phyloP scores from a whole-genome alignment of 1,140 invertebrate species.

The Ceratosolen fusciceps region DNA sequence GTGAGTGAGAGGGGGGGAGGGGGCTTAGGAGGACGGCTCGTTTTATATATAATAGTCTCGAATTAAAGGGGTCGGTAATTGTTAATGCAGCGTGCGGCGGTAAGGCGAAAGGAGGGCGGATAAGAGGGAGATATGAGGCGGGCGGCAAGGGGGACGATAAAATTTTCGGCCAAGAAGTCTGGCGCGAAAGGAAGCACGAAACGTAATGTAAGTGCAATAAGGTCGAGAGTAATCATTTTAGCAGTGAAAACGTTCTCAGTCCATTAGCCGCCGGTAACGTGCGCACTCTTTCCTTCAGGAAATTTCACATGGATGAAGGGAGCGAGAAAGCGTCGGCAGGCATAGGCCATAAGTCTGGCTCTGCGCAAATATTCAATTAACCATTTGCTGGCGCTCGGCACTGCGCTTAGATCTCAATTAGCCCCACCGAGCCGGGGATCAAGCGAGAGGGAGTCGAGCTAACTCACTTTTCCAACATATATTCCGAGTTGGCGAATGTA shows the following conservation, averaged over 20 bases:
- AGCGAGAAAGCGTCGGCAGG: neutral
- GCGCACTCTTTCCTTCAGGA: neutral
- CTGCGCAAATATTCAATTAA: constrained; percentile 45
- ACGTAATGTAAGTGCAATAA: neutral
- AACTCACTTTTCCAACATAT: constrained; percentile 19
- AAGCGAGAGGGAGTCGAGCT: neutral
- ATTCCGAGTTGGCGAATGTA: constrained; percentile 29
- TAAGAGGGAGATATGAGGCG: neutral
- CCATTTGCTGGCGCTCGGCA: constrained; percentile 16
- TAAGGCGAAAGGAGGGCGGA: too few species aligned
- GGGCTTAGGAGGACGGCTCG: neutral
- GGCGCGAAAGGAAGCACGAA: too few species aligned
- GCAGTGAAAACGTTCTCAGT: neutral
- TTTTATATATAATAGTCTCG: too few species aligned
- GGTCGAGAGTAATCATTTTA: neutral
- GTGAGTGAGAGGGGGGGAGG: too few species aligned
- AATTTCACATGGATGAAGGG: constrained; percentile 9
- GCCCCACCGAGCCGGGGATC: neutral
- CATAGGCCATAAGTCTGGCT: neutral
- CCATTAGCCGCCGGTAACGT: constrained; percentile 7
- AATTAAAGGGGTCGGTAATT: constrained; percentile 1
- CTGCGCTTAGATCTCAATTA: constrained; percentile 47
- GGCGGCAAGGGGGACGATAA: neutral
- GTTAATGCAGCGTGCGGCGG: neutral
- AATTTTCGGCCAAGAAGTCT: neutral